A percentile compares a stretch with the other conserved stretches of the same genome.
phyloP scores from a whole-genome alignment of 2,113 vertebrate genomes.

The Xiphias gladius region DNA sequence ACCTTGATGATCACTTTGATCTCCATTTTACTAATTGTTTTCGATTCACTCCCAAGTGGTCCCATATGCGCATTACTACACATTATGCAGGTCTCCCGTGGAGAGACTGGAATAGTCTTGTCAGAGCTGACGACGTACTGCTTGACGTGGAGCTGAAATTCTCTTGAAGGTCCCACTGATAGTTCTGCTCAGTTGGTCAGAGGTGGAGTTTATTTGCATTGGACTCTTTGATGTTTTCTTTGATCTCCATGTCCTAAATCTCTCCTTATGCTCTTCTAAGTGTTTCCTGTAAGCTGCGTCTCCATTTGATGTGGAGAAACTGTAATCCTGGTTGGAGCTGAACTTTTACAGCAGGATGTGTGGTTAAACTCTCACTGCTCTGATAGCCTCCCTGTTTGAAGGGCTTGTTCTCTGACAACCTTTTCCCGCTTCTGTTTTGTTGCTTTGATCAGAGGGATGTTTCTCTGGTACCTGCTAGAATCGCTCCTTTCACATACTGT shows the following conservation, averaged over 20 bases:
- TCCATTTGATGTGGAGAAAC: conserved; percentile 39
- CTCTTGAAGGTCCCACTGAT: conserved; percentile 8
- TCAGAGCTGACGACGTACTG: neutral
- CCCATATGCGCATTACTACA: neutral
- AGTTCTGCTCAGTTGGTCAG: conserved; percentile 9
- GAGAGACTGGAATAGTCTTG: neutral
- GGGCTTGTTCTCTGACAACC: conserved; percentile 25
- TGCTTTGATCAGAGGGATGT: conserved; percentile 36
- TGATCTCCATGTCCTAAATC: conserved; percentile 20
- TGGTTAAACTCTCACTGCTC: neutral
- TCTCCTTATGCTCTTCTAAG: conserved; percentile 19
- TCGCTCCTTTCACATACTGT: neutral
- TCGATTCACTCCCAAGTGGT: conserved; percentile 8
- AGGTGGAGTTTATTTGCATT: conserved; percentile 28
- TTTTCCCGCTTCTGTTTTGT: neutral
- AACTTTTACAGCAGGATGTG: neutral
- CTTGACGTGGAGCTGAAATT: neutral
- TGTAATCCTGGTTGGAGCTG: conserved; percentile 27
- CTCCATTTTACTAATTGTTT: conserved; percentile 36
- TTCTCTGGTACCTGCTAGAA: neutral
- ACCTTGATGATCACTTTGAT: conserved; percentile 41
- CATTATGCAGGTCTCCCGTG: neutral
- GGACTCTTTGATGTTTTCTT: conserved; percentile 43
- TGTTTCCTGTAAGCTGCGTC: neutral
- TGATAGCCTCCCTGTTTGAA: neutral